phyloP scores from a whole-genome alignment of 2,797 vertebrate genomes.

The Neosilurus hyrtlii region DNA sequence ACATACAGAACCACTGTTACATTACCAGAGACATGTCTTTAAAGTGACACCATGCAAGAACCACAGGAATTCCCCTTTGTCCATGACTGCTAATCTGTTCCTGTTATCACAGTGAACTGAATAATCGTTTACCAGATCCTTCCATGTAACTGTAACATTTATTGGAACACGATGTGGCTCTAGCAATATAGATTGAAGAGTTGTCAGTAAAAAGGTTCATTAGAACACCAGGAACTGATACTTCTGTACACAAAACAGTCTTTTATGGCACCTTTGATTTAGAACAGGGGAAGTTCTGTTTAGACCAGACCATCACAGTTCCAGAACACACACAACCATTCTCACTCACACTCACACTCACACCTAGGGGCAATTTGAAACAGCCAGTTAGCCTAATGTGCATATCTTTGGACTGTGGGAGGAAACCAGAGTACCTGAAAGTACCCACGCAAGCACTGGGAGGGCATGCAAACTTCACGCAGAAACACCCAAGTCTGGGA shows the following conservation, averaged over 20 bases:
- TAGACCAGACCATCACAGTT: no score
- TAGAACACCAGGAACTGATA: neutral
- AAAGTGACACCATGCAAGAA: neutral
- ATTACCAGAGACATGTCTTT: neutral
- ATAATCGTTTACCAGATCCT: neutral
- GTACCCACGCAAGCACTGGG: no score
- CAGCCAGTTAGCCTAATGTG: no score
- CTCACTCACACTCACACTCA: no score
- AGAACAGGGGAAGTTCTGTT: no score
- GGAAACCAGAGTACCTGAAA: no score
- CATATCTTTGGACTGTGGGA: no score
- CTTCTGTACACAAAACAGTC: neutral
- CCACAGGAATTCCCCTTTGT: neutral
- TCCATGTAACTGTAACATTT: neutral
- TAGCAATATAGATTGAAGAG: neutral
- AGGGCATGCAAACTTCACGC: no score
- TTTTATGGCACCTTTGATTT: neutral
- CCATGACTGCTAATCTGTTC: neutral
- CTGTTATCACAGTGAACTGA: neutral
- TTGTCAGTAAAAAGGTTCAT: neutral
- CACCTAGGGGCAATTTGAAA: no score
- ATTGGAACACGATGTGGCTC: neutral
- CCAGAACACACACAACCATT: no score
- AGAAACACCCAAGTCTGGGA: no score
- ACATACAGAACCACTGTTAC: neutral